These are phyloP conservation scores for Hycleus cichorii DNA, from an alignment of 1,140 invertebrate species.

Conservation along the genomic window DNA sequence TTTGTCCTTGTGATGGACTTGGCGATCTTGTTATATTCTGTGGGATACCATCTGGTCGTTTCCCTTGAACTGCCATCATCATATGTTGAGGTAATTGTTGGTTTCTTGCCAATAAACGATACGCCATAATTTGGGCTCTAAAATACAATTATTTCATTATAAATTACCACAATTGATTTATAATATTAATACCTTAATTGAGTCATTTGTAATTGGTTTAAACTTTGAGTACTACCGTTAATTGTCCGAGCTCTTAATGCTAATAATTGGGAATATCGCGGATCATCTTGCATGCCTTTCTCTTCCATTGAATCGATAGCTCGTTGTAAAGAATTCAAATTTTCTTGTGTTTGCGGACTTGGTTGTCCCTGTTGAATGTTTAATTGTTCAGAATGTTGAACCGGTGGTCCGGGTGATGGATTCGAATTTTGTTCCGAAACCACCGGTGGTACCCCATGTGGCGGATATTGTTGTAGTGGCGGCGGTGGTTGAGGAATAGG, in stretches of 20 bases:
- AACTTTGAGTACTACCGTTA: slow-evolving; percentile 52
- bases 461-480: not conserved
- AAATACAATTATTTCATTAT: slow-evolving; percentile 18
- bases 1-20: slow-evolving; percentile 35
- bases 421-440: not conserved
- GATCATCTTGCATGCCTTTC: slow-evolving; percentile 86
- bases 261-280: slow-evolving; percentile 78
- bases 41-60: slow-evolving; percentile 37
- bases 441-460: not conserved
- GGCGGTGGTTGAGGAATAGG: slow-evolving; percentile 5
- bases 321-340: slow-evolving; percentile 72
- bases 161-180: not conserved
- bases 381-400: no score
- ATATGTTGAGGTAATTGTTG: slow-evolving; percentile 82
- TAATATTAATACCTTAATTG: slow-evolving; percentile 58
- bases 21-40: slow-evolving; percentile 35
- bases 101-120: slow-evolving; percentile 82
- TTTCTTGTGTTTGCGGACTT: slow-evolving; percentile 56
- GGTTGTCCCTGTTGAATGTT: slow-evolving; percentile 17
- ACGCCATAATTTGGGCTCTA: slow-evolving; percentile 91
- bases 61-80: slow-evolving; percentile 57
- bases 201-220: slow-evolving; percentile 65
- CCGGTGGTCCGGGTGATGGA: not conserved
- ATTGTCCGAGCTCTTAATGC: slow-evolving; percentile 68
- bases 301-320: slow-evolving; percentile 92